Conservation (phyloP, 92 coral and sea anemone species). For the Heteractis magnifica region DNA sequence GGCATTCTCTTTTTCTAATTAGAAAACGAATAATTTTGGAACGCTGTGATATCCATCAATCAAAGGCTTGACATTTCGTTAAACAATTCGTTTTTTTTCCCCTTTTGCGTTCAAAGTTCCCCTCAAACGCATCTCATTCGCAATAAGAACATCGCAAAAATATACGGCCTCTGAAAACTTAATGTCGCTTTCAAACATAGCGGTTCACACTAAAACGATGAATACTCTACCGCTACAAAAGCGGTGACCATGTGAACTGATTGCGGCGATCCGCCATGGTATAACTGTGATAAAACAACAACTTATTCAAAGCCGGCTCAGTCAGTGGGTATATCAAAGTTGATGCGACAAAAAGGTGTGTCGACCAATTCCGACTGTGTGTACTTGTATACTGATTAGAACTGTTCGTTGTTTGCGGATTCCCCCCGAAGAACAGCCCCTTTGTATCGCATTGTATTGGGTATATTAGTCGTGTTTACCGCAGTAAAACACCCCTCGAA, state of each 20-base stretch:
- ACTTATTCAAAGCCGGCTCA: slow-evolving; percentile 20
- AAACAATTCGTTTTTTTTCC: neutral
- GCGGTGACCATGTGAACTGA: slow-evolving; percentile 25
- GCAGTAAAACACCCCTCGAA: slow-evolving; percentile 1
- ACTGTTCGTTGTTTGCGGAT: neutral
- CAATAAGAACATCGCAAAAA: neutral
- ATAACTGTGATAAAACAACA: slow-evolving; percentile 20
- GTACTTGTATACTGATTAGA: neutral
- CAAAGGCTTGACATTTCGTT: neutral
- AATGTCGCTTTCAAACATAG: neutral
- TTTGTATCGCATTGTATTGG: neutral
- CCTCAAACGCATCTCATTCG: neutral
- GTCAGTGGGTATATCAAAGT: slow-evolving; percentile 7
- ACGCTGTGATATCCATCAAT: slow-evolving; percentile 6
- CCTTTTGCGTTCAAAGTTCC: too few species aligned
- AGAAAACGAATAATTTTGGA: neutral
- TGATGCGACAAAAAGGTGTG: slow-evolving; percentile 31
- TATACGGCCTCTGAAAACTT: neutral
- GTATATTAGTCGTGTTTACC: slow-evolving; percentile 12
- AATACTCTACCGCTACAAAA: slow-evolving; percentile 6
- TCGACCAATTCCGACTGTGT: slow-evolving; percentile 19
- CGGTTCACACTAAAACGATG: slow-evolving; percentile 26
- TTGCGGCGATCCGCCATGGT: slow-evolving; percentile 18
- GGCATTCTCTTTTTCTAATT: slow-evolving; percentile 20
- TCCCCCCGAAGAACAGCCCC: neutral